Evolutionary conservation across 1,140 invertebrate species (phyloP).

Genomic region (Drosophila kurseongensis): DNA sequence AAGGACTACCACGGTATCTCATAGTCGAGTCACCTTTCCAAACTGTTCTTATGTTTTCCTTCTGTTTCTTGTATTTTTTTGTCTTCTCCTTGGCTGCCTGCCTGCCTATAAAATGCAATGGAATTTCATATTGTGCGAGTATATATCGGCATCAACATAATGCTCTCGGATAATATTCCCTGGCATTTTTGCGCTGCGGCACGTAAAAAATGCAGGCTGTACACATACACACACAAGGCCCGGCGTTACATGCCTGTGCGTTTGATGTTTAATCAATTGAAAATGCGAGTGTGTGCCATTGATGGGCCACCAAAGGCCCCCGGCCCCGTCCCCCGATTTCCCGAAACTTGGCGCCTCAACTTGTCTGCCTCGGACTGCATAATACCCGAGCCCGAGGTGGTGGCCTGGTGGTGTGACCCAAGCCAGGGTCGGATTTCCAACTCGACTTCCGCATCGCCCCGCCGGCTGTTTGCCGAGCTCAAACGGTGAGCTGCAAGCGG

Average conservation of each 20-base stretch:
- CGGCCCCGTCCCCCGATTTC: background rate
- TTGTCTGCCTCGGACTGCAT: conserved; percentile 52
- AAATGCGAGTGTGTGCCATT: conserved; percentile 62
- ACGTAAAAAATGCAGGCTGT: conserved; percentile 73
- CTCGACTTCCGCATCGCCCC: conserved; percentile 62
- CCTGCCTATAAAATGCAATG: conserved; percentile 78
- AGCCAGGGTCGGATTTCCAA: conserved; percentile 28
- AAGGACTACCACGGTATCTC: background rate
- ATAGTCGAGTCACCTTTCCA: background rate
- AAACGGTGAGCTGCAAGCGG: conserved; percentile 53
- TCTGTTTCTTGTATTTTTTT: conserved; percentile 24
- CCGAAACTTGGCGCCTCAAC: conserved; percentile 27
- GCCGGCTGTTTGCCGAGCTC: conserved; percentile 64
- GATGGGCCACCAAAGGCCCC: too few species aligned
- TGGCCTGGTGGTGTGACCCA: conserved; percentile 12
- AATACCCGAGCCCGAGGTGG: conserved; percentile 5
- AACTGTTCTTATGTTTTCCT: background rate
- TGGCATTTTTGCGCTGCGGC: conserved; percentile 74
- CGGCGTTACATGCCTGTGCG: conserved; percentile 20
- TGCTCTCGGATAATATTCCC: conserved; percentile 73
- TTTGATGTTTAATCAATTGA: conserved; percentile 80
- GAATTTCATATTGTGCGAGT: conserved; percentile 73
- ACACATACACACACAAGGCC: conserved; percentile 20
- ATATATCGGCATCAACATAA: conserved; percentile 65
- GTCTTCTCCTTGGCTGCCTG: conserved; percentile 33